Evolutionary conservation across 1,140 invertebrate species (phyloP), one percentile per base, ranked within the genome.

Genomic region (Hydropsyche tenuis): DNA sequence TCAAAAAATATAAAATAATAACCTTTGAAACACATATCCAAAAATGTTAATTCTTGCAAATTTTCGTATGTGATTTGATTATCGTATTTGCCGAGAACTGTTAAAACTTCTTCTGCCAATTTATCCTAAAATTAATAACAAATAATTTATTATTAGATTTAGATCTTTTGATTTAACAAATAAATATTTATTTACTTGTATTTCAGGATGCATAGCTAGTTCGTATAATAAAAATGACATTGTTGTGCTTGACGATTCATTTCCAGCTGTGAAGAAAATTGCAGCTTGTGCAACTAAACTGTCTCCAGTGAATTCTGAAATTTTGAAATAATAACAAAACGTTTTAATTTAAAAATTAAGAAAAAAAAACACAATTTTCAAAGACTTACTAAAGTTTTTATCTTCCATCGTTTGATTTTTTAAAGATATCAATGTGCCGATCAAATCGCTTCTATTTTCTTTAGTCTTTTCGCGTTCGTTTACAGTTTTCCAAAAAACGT

Each of bases 191-290:
- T 16, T 16, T 79, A 84, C 82, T 81, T 94, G 93, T 64, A 89
- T 83, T n/a, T 90, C 87, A 0, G 86, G 87, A 79, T 93, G 86
- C 25, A 88, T 81, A 0, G 92, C 88, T 56, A 95, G 79, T 78
- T 91, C 88, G 76, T 91, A 89, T 0, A 92, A 79, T 7, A 87
- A 84, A 78, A 90, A 91, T 0, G 88, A 82, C 69, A 95, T 87
- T 0, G 89, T 85, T 4, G 88, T 89, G 0, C 91, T 90, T 0
- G 92, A 92, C 0, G 94, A 94, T 80, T 95, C 93, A 69, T 90
- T 92, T 5, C 92, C 91, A 48, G 92, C 92, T 0, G 88, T 81
- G 65, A 93, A 91, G 78, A 93, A 93, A 0, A 90, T 85, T 12
- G 90, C 88, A 0, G 87, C 89, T 80, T 92, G 90, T 2, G 90